Percentiles rank a stretch among this genome's conserved stretches.
These are phyloP conservation scores for Phortica variegata DNA, from an alignment of 1,140 invertebrate genomes.

Conservation along the genomic window DNA sequence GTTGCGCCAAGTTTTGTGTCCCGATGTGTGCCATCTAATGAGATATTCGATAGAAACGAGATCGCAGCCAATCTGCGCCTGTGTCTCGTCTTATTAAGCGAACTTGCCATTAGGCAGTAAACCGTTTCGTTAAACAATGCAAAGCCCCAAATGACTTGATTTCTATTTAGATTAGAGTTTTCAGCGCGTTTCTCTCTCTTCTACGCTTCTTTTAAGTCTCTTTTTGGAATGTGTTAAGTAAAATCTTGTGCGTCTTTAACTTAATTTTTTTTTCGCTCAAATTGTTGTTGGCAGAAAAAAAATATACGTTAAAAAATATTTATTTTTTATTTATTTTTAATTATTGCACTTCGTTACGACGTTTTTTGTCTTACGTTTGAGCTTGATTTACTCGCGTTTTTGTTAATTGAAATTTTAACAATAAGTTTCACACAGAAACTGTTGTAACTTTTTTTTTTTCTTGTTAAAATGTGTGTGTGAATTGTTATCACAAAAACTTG, in stretches of 20 bases:
- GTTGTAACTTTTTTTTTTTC: background rate
- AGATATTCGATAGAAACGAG: conserved; percentile 92
- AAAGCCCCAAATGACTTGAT: too few species aligned
- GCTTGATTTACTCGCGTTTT: background rate
- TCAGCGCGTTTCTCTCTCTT: background rate
- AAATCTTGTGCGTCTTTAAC: background rate
- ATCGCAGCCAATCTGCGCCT: conserved; percentile 80
- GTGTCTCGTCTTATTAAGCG: conserved; percentile 57
- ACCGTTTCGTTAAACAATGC: conserved; percentile 29
- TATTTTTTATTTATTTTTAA: conserved; percentile 3
- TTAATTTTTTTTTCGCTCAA: background rate
- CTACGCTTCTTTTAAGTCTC: background rate
- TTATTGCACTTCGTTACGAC: conserved; percentile 1
- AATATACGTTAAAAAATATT: conserved; percentile 5
- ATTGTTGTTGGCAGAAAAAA: conserved; percentile 14
- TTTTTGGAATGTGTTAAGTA: background rate
- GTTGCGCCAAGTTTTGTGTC: conserved; percentile 72
- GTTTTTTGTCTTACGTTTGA: conserved; percentile 2
- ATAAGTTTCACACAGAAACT: too few species aligned
- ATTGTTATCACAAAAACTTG: conserved; percentile 42
- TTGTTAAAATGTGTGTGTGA: conserved; percentile 4
- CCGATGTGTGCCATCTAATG: conserved; percentile 85
- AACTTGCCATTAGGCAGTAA: conserved; percentile 57
- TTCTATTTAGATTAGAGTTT: too few species aligned
- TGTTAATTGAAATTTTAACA: too few species aligned